A percentile compares a stretch with the other conserved stretches of the same genome.
Conservation (phyloP, 2,888 invertebrate genomes). For the Meiosimyza decipiens region DNA sequence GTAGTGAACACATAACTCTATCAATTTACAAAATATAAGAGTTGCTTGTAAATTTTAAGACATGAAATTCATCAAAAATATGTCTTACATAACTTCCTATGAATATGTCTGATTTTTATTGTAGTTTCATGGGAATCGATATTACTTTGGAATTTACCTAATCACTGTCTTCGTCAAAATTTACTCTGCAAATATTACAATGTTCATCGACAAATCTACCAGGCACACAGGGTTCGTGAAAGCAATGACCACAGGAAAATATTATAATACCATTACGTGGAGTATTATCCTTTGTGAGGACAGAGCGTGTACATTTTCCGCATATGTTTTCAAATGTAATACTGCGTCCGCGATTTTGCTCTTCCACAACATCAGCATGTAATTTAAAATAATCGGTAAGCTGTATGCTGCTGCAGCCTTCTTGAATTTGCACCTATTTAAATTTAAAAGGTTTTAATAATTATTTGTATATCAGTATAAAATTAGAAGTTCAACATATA, state of each 20-base stretch:
- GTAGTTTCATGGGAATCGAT: too few species aligned
- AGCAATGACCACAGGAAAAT: conserved; percentile 90
- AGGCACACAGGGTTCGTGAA: conserved; percentile 86
- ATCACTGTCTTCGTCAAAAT: conserved; percentile 39
- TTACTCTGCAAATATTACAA: conserved; percentile 50
- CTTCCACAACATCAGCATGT: conserved; percentile 81
- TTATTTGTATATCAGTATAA: neutral
- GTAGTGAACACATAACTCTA: neutral
- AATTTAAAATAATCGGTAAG: conserved; percentile 89
- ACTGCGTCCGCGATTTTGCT: conserved; percentile 82
- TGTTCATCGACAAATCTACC: conserved; percentile 47
- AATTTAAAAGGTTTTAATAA: conserved; percentile 44
- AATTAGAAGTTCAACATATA: neutral
- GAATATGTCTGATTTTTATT: too few species aligned
- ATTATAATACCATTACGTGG: conserved; percentile 79
- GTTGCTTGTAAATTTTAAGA: neutral
- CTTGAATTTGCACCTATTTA: conserved; percentile 81
- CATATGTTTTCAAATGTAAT: conserved; percentile 80
- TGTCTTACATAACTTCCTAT: conserved; percentile 8
- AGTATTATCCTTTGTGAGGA: conserved; percentile 78
- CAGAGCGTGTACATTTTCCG: conserved; percentile 80
- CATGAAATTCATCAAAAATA: neutral
- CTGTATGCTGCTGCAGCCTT: conserved; percentile 91
- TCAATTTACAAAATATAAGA: neutral
- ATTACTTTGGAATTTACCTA: neutral